Base-by-base conservation (phyloP, 2,113 vertebrate species). In the Nerophis lumbriciformis region DNA sequence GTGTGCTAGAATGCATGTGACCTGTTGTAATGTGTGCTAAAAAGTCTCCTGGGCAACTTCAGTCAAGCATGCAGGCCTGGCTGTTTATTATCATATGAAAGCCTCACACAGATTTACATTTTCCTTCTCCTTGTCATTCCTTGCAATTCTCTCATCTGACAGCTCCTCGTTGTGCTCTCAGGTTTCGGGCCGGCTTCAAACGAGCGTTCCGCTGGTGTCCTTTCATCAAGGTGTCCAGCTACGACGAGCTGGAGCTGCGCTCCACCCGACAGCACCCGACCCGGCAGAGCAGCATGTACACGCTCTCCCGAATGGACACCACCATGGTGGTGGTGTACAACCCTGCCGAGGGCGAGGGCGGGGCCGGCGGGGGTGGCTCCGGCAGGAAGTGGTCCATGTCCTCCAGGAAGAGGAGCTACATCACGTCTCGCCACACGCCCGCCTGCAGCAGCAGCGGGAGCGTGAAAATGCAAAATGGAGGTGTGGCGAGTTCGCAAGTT, bases 171-270 rank as follows among this genome's bases (percentile, higher is more conserved):
- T 60, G 19, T 48, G 21, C 16, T 12, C 9, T 16, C 71, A 99
- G 97, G 82, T 99, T 99, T 74, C 90, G 97, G 58, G 95, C 94
- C 0, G 97, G 97, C 45, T 99, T 99, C 85, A 99, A 97, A 85
- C 78, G 80, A 66, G 97, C 91, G 0, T 95, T 99, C 64, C 92
- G 91, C 55, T 99, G 96, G 94, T 99, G 97, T 58, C 97, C 97
- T 0, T 99, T 98, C 80, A 89, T 98, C 53, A 88, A 93, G 45
- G 86, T 98, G 52, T 97, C 96, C 38, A 94, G 90, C 85, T 93
- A 92, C 0, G 96, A 99, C 0, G 93, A 98, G 78, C 69, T 97
- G 65, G 94, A 99, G 74, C 92, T 99, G 0, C 92, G 92, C 65
- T 80, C 88, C 16, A 92, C 92, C 4, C 89, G 93, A 48, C 91